Base-by-base conservation (phyloP, 2,888 invertebrate species). In the Holacanthella duospinosa region DNA sequence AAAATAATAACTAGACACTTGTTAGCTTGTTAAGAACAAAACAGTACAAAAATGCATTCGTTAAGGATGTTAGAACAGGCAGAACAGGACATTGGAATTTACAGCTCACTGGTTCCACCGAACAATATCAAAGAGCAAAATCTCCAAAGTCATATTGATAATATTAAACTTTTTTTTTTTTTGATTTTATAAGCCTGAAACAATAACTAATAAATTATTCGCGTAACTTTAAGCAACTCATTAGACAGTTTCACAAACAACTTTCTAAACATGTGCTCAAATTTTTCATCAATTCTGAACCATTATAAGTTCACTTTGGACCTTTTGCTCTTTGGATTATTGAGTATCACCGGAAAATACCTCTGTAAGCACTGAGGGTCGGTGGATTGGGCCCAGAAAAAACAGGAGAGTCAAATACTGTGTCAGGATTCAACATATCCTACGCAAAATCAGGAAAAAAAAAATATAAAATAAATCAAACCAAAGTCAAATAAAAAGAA, bases 401-500 rank as follows among this genome's bases (percentile, higher is more conserved):
- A 79, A 89, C 89, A 63, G 70, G 67, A 55, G 72, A 66, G 78
- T 93, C 93, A 82, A 91, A 93, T 76, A 89, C 86, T 81, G 92
- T 92, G 79, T 93, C 93, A 75, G 90, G 88, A 77, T 86, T 87
- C 79, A 89, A 85, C 86, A 90, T 89, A 80, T 91, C 93, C 90
- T 91, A 77, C 48, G 48, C 29, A 65, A 62, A 66, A 64, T 43
- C 43, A 62, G 60, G 59, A 61, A 62, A 63, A 53, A 28, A 58
- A 76, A 75, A 75, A 73, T 74, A 74, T 73, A 75, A 65, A 67
- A 64, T 61, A 68, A 66, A 64, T 55, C 55, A 64, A 64, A 64
- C 63, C 63, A 62, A 66, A 57, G 28, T 48, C 48, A 48, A 16
- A 48, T n/a, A 55, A 66, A 57, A 66, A 55, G 58, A 61, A 57